Base-by-base conservation (phyloP, 1,140 invertebrate genomes). In the Globodera rostochiensis region DNA sequence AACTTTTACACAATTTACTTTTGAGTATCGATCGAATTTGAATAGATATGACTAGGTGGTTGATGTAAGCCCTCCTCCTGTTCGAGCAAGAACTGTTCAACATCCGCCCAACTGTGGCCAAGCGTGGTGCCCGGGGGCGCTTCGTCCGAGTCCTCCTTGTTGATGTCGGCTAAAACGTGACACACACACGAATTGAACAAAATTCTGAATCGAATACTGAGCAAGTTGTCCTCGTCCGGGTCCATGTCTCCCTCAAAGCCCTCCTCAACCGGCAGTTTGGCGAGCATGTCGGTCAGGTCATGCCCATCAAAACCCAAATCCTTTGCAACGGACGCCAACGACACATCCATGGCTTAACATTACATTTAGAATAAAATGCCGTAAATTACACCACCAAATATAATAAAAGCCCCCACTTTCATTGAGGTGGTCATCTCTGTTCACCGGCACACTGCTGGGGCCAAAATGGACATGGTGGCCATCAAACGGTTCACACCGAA, bases 51-150 rank as follows among this genome's bases (percentile, higher is more conserved):
- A 64, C 57, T 64, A 64, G 57, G 11, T 64, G 57, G 57, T 64
- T 64, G 57, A 19, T 64, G 57, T 19, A 64, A 15, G 19, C 57
- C 69, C 25, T 77, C 46, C 75, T 77, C 49, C 45, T 77, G 75
- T n/a, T 77, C 76, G 8, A 84, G 21, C 36, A 83, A 36, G 74
- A 83, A 83, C 67, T 83, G 82, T 50, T 84, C 82, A 6, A 84
- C 82, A 70, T 84, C 82, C 4, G 82, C 82, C 82, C 82, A 84
- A 57, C 83, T 84, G 83, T 84, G 82, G 13, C 82, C 82, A 3
- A 84, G 9, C 7, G 66, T 70, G 36, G 81, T 73, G 21, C 81
- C 81, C 0, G 81, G 73, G 6, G 73, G 66, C 21, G 53, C 81
- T n/a, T 83, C 82, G 70, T 78, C 76, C 49, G 76, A 78, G 47